Evolutionary conservation across 2,888 invertebrate species (phyloP).

Genomic region (Macaria notata): DNA sequence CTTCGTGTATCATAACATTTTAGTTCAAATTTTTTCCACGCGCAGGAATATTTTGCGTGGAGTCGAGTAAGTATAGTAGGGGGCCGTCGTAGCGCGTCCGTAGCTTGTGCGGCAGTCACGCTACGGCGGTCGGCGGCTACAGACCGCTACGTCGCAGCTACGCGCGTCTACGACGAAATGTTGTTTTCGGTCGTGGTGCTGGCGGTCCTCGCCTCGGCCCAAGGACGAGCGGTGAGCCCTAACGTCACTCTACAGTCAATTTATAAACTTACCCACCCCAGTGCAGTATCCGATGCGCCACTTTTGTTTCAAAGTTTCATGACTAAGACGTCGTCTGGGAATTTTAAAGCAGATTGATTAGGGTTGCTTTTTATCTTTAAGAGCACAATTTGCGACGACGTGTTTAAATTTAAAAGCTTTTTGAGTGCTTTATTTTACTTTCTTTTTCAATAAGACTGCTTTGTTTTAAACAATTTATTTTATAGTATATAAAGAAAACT

Average conservation of each 20-base stretch:
- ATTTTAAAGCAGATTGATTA: constrained; percentile 15
- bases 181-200: constrained; percentile 65
- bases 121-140: constrained; percentile 57
- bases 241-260: constrained; percentile 36
- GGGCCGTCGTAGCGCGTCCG: constrained; percentile 35
- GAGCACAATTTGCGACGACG: neutral
- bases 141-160: constrained; percentile 57
- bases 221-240: constrained; percentile 77
- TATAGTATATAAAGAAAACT: no score
- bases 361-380: constrained; percentile 2
- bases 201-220: constrained; percentile 68
- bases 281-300: constrained; percentile 29
- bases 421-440: no score
- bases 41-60: no score
- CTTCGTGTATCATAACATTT: no score
- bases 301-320: constrained; percentile 36
- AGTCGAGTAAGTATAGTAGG: constrained; percentile 3
- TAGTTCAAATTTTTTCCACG: no score
- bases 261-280: constrained; percentile 30
- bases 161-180: constrained; percentile 62
- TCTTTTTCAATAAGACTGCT: no score
- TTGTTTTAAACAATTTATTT: no score
- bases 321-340: constrained; percentile 16
- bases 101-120: constrained; percentile 69
- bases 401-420: no score